Base-by-base conservation (phyloP, 2,888 invertebrate genomes). In the Steinernema hermaphroditum region DNA sequence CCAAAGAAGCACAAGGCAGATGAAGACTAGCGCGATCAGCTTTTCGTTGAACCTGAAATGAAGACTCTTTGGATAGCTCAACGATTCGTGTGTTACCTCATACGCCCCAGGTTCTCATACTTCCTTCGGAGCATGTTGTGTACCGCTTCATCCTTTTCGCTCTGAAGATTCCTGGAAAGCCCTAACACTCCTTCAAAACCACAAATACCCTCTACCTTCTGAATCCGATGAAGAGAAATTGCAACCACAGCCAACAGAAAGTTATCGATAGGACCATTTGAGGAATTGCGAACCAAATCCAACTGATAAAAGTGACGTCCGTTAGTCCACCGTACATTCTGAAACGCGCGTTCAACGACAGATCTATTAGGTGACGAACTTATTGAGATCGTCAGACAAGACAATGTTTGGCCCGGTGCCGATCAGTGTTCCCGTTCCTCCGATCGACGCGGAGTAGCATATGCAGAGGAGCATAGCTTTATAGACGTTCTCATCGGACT, bases 391-490 rank as follows among this genome's bases (percentile, higher is more conserved):
- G 2, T 87, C 87, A 73, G 85, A 86, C 69, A 88, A 75, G 19
- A 88, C 86, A 32, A 88, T 83, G 77, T 88, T 88, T 12, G 88
- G 87, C n/a, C 87, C 87, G 2, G 88, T 88, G 24, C 88, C 88
- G 1, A 88, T 88, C 16, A 88, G 79, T 34, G 87, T 87, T 1
- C 85, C 87, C 9, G 87, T 88, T 0, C 88, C 88, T 14, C 88
- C 88, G 34, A 86, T 83, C 74, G 87, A 88, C 32, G 88, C 87
- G 0, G 87, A 80, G 76, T 87, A 88, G 16, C 86, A 86, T 22
- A 88, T 86, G 70, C 70, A 49, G 34, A 82, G 71, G 24, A 82
- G 70, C 57, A 81, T 71, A 22, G 72, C 79, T 46, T 76, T 75
- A 72, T 75, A 75, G 54, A 75, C 54, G 19, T 46, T 49, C n/a